These are phyloP conservation scores for Phasianus colchicus DNA, from an alignment of 2,113 vertebrate species.

Conservation along the genomic window DNA sequence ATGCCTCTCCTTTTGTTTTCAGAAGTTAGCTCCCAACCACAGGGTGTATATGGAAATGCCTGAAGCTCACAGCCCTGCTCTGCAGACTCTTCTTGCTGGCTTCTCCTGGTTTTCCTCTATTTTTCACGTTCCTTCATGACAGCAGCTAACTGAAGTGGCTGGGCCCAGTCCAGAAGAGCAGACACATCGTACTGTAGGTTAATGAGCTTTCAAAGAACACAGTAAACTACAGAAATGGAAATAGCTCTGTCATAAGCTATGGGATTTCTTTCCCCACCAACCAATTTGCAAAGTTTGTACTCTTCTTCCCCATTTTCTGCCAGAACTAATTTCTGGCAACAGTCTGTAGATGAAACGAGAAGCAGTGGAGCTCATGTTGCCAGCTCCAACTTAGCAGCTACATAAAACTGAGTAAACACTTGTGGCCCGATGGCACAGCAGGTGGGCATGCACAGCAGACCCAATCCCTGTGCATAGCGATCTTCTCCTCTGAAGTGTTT, in stretches of 20 bases:
- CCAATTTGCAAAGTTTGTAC: neutral
- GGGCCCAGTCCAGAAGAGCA: conserved; percentile 19
- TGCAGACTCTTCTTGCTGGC: neutral
- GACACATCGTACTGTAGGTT: neutral
- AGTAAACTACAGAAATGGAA: neutral
- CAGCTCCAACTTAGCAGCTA: neutral
- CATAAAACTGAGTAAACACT: rapidly evolving
- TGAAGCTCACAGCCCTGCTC: neutral
- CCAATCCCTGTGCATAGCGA: neutral
- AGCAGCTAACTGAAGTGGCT: neutral
- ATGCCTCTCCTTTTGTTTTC: conserved; percentile 41
- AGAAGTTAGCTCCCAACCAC: neutral
- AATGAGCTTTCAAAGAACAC: neutral
- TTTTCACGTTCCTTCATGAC: neutral
- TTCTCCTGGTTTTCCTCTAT: neutral
- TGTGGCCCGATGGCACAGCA: neutral
- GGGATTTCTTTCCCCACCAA: neutral
- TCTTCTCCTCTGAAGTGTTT: neutral
- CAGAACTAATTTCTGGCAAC: neutral
- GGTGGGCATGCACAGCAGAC: neutral
- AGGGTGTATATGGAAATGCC: neutral
- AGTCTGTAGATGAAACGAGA: neutral
- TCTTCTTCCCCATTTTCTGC: neutral
- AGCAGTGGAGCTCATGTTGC: neutral
- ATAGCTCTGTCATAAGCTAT: neutral